Conservation (phyloP, 2,113 vertebrate species). For the Leucosticte australis region DNA sequence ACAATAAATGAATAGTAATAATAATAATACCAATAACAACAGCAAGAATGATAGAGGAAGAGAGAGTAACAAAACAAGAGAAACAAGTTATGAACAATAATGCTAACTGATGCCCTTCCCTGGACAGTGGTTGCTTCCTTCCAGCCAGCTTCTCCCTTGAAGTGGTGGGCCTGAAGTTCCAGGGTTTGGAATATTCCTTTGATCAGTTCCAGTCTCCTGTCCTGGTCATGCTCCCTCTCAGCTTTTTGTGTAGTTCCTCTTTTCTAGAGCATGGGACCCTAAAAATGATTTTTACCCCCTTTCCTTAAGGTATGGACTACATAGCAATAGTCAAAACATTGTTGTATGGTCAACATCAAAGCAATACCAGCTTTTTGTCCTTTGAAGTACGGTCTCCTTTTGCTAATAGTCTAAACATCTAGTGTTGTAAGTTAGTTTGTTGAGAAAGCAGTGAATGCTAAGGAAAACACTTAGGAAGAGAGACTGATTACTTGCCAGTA, state of each 20-base stretch:
- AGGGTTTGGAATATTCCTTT: not conserved
- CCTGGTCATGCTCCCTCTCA: rapidly evolving
- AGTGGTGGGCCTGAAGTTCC: rapidly evolving
- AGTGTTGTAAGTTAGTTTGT: not conserved
- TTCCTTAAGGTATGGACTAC: not conserved
- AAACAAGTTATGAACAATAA: not conserved
- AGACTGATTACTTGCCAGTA: not conserved
- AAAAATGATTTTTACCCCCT: not conserved
- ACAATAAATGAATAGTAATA: not conserved
- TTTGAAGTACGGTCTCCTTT: not conserved
- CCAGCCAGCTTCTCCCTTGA: not conserved
- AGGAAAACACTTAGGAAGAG: not conserved
- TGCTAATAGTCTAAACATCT: not conserved
- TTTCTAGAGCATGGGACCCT: not conserved
- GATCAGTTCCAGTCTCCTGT: not conserved
- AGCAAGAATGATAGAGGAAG: not conserved
- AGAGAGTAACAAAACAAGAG: not conserved
- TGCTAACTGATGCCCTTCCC: not conserved
- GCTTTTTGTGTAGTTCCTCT: not conserved
- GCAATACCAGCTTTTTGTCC: not conserved
- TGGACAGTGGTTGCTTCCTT: rapidly evolving
- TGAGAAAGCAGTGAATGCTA: not conserved
- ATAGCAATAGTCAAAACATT: not conserved
- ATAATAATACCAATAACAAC: not conserved
- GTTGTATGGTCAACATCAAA: not conserved